Conservation (phyloP, 2,797 vertebrate genomes). For the Scyliorhinus canicula region DNA sequence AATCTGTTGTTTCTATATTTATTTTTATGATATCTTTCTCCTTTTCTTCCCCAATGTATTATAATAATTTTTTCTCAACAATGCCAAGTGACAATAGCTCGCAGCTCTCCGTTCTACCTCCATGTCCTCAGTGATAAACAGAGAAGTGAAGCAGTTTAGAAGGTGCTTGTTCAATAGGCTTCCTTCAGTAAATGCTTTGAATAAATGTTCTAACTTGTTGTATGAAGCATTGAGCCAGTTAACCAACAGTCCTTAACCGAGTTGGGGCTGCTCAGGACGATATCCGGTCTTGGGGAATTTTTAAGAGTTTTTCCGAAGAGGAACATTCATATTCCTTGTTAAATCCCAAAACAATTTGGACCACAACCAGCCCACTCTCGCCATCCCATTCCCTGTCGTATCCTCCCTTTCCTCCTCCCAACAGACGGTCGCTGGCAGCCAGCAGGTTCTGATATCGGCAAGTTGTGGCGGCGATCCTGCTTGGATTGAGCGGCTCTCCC, state of each 20-base stretch:
- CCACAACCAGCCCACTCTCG: background rate
- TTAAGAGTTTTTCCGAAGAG: background rate
- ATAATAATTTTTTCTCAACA: background rate
- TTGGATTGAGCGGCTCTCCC: background rate
- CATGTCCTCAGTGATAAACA: too few species aligned
- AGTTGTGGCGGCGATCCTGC: background rate
- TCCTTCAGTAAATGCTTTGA: background rate
- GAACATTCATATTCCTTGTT: background rate
- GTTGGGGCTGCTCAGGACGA: background rate
- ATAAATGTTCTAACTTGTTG: too few species aligned
- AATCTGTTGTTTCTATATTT: background rate
- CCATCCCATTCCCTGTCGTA: background rate
- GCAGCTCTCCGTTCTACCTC: too few species aligned
- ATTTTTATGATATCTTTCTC: background rate
- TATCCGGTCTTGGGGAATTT: background rate
- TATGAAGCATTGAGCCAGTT: background rate
- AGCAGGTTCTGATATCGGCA: background rate
- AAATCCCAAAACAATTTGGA: background rate
- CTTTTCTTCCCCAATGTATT: background rate
- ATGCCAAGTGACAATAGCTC: too few species aligned
- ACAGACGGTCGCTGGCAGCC: background rate
- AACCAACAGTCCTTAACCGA: background rate
- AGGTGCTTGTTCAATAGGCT: background rate
- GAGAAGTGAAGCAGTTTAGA: background rate
- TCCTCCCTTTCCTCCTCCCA: background rate